Evolutionary conservation across 2,113 vertebrate genomes (phyloP), one percentile per base, ranked within the genome.

Genomic region (Tychaedon coryphoeus): DNA sequence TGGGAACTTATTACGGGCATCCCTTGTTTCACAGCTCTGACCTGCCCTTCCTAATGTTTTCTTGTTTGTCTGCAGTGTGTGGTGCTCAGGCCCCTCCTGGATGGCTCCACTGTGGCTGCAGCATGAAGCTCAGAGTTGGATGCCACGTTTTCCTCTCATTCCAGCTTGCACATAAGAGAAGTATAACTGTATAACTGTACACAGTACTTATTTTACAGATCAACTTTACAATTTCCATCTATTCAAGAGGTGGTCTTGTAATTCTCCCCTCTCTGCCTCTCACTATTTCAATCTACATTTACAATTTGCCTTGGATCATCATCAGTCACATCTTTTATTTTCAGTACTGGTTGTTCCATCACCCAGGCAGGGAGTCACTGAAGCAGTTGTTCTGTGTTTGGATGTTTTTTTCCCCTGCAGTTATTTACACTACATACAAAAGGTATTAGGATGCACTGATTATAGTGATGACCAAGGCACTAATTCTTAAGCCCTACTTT

Each of bases 51-150:
- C 10, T 60, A 10, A 92, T 81, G 53, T 56, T 93, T 72, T 66
- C 65, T 45, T 62, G 47, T 61, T 85, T 0, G 0, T 36, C 57
- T 67, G 65, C 4, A 4, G 16, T 0, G 0, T 28, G 17, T 36
- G 12, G 36, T 15, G 40, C 74, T 53, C 47, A 20, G 34, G 15
- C 73, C 66, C 51, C 45, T 47, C 51, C 67, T 53, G 66, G 45
- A 14, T 0, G 7, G 36, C 70, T 88, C 24, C 75, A 34, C 47
- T 2, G 2, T 54, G 65, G 11, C 40, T 83, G 25, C 82, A 75
- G 40, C 12, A 0, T 25, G 34, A 26, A 57, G 28, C 57, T 89
- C 19, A 20, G 83, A 66, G 42, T 2, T 38, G 53, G 53, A 58
- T 51, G 42, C 22, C 64, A 31, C 29, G 2, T 31, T 58, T 67